Evolutionary conservation across 2,113 vertebrate genomes (phyloP), one percentile per base, ranked within the genome.

Genomic region (Corythaixoides concolor): DNA sequence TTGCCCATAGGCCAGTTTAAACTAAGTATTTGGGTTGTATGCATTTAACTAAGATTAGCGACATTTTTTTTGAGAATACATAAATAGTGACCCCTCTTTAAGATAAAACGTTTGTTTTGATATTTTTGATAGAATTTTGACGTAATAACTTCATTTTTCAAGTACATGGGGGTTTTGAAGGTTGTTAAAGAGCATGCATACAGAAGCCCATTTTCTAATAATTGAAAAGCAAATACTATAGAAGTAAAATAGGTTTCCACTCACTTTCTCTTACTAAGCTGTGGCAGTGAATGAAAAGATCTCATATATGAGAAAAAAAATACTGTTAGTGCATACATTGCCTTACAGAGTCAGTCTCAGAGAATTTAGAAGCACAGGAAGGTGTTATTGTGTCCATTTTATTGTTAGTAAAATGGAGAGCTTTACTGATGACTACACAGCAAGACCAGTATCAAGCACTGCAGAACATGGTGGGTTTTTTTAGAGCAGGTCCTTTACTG

Each of bases 391-490:
- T 89, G 21, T 62, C 41, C 1, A 0, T 70, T 82, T 78, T 33
- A 27, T 35, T 77, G 24, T 53, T 50, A 41, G 8, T 58, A 49
- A 88, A n/a, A 75, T 28, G 26, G 23, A 72, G 50, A 67, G 13
- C 32, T 18, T 68, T 84, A 64, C 16, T 47, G 32, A 26, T 52
- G 12, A 28, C 53, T 60, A 10, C 4, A 5, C 19, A 74, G 15
- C 27, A 69, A 49, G 73, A 74, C 17, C n/a, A 70, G 22, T 32
- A 41, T 35, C 32, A 55, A 83, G 33, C 6, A 60, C 18, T 50
- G 12, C 23, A 59, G 30, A 93, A 47, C 9, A 15, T 8, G 10
- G 1, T 1, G 1, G 5, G 0, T 3, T 21, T 53, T 83, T 88
- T 62, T n/a, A 47, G 23, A 59, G 2, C 6, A 67, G 16, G 27